Evolutionary conservation across 2,888 invertebrate species (phyloP).

Genomic region (Chymomyza amoena): DNA sequence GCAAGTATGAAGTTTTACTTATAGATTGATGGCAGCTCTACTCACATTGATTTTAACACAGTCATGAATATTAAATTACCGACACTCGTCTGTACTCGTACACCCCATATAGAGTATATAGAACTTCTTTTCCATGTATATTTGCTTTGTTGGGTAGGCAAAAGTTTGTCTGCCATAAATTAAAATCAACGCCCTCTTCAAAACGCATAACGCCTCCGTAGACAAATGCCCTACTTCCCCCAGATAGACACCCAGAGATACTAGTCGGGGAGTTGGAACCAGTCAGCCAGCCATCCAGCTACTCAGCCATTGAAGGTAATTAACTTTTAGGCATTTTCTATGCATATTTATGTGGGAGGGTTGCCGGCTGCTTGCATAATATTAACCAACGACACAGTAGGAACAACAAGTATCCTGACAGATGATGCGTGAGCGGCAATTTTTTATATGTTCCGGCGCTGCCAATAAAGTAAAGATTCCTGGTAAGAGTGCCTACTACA

Average conservation of each 20-base stretch:
- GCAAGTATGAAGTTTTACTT: background rate
- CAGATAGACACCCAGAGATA: background rate
- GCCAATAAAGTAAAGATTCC: background rate
- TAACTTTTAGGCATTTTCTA: conserved; percentile 72
- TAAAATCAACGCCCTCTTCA: conserved; percentile 57
- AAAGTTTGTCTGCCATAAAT: conserved; percentile 69
- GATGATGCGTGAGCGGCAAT: conserved; percentile 49
- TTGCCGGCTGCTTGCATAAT: conserved; percentile 49
- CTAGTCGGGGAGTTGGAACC: background rate
- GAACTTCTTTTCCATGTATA: background rate
- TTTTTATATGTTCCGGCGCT: background rate
- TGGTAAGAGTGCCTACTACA: background rate
- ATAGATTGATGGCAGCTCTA: background rate
- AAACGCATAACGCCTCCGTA: background rate
- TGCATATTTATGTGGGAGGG: conserved; percentile 61
- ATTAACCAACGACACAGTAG: conserved; percentile 40
- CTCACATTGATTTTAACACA: conserved; percentile 67
- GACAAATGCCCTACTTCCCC: background rate
- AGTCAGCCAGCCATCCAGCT: conserved; percentile 50
- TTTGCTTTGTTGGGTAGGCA: conserved; percentile 25
- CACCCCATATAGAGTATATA: background rate
- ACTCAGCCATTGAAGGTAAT: conserved; percentile 70
- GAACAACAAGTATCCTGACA: conserved; percentile 31
- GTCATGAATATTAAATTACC: conserved; percentile 72
- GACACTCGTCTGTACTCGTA: conserved; percentile 16